These are phyloP conservation scores for Formica selysi DNA, from an alignment of 1,140 invertebrate species.

Conservation along the genomic window DNA sequence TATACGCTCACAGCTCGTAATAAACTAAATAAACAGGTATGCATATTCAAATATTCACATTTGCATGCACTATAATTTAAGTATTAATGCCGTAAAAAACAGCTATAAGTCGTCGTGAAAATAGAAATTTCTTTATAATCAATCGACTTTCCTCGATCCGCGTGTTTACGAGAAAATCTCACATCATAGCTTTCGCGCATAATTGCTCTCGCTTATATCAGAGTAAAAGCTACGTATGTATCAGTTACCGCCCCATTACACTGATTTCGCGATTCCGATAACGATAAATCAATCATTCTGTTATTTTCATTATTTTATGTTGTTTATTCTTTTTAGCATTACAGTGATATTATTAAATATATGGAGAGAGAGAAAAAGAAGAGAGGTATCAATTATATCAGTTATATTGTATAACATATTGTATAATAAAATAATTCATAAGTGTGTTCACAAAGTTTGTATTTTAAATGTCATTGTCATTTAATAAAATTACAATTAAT, in stretches of 20 bases:
- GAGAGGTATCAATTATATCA: not conserved
- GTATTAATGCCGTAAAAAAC: conserved; percentile 5
- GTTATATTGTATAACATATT: no score
- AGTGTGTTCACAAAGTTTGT: not conserved
- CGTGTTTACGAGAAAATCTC: conserved; percentile 39
- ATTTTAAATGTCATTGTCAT: not conserved
- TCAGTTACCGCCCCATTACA: conserved; percentile 46
- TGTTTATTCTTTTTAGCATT: not conserved
- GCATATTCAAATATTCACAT: not conserved
- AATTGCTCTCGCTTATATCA: conserved; percentile 55
- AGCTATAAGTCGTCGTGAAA: not conserved
- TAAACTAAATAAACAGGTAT: conserved; percentile 2
- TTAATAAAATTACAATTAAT: conserved; percentile 2
- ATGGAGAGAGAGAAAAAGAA: no score
- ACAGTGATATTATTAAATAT: not conserved
- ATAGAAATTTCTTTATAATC: conserved; percentile 3
- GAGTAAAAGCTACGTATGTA: conserved; percentile 56
- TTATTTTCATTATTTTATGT: not conserved
- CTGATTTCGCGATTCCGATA: conserved; percentile 2
- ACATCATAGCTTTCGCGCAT: conserved; percentile 26
- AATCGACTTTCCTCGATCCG: conserved; percentile 30
- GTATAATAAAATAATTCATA: not conserved
- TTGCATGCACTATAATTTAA: conserved; percentile 31
- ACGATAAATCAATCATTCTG: conserved; percentile 1
- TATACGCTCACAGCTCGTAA: not conserved